Percentiles rank a stretch among this genome's conserved stretches.
These are phyloP conservation scores for Chauna torquata DNA, from an alignment of 2,113 vertebrate genomes.

Conservation along the genomic window DNA sequence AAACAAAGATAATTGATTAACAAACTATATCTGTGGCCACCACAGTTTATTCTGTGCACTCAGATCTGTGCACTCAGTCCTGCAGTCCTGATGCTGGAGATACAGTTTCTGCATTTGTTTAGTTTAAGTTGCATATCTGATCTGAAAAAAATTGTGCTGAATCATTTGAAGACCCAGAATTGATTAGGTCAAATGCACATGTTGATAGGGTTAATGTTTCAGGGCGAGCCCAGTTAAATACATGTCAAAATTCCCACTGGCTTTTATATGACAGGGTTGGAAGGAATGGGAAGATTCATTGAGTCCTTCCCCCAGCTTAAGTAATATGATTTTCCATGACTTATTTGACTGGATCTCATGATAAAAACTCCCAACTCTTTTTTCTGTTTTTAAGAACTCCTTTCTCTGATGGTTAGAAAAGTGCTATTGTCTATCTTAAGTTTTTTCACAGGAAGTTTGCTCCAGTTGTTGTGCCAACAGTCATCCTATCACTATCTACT, in stretches of 20 bases:
- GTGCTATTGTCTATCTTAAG: not conserved
- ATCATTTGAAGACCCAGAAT: not conserved
- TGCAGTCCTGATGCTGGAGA: not conserved
- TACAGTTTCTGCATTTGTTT: not conserved
- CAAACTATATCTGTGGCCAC: slow-evolving; percentile 9
- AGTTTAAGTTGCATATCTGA: not conserved
- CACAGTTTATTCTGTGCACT: not conserved
- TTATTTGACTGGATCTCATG: not conserved
- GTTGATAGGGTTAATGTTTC: not conserved
- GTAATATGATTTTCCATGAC: not conserved
- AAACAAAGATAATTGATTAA: slow-evolving; percentile 57
- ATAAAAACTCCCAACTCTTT: not conserved
- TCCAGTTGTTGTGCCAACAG: not conserved
- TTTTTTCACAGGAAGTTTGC: not conserved
- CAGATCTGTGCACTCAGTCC: not conserved
- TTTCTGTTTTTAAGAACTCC: not conserved
- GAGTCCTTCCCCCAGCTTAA: not conserved
- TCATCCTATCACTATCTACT: not conserved
- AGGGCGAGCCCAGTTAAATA: not conserved
- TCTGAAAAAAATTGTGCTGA: not conserved
- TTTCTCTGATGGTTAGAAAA: not conserved
- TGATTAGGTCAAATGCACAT: not conserved
- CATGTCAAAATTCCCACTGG: not conserved
- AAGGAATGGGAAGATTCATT: not conserved
- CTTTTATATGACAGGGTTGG: not conserved